Percentiles rank a stretch among this genome's conserved stretches.
These are phyloP conservation scores for Alectoris magna DNA, from an alignment of 2,797 vertebrate genomes.

Conservation along the genomic window DNA sequence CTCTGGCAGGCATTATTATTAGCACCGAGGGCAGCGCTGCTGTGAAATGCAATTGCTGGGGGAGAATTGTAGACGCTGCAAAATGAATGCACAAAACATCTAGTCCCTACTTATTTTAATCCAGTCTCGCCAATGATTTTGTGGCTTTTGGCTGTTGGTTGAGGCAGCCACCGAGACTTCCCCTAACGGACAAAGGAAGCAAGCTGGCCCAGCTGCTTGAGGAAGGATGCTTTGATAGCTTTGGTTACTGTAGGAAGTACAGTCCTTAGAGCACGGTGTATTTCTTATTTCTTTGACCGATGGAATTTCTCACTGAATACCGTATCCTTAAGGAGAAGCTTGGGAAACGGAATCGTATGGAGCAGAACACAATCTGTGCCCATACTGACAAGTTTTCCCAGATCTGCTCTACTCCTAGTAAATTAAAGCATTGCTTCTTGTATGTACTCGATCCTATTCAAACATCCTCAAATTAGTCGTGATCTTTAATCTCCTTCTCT, in stretches of 20 bases:
- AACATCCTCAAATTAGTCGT: neutral
- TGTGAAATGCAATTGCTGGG: neutral
- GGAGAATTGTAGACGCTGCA: neutral
- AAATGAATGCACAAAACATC: neutral
- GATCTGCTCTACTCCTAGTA: neutral
- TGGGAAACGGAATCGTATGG: neutral
- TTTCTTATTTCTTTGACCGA: neutral
- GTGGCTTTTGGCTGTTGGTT: neutral
- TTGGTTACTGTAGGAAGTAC: neutral
- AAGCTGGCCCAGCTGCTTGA: neutral
- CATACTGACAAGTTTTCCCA: neutral
- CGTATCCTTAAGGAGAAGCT: neutral
- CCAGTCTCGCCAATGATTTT: neutral
- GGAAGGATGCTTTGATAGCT: neutral
- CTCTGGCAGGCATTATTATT: neutral
- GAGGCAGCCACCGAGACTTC: neutral
- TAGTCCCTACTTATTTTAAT: neutral
- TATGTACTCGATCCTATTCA: accelerated
- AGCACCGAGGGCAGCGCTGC: neutral
- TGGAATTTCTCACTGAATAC: neutral
- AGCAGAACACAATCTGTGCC: neutral
- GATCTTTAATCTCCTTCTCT: neutral
- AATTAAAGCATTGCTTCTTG: neutral
- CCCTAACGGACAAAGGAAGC: neutral
- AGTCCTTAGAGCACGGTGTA: neutral